Evolutionary conservation across 2,888 invertebrate genomes (phyloP), one percentile per base, ranked within the genome.

Genomic region (Stenichneumon culpator): DNA sequence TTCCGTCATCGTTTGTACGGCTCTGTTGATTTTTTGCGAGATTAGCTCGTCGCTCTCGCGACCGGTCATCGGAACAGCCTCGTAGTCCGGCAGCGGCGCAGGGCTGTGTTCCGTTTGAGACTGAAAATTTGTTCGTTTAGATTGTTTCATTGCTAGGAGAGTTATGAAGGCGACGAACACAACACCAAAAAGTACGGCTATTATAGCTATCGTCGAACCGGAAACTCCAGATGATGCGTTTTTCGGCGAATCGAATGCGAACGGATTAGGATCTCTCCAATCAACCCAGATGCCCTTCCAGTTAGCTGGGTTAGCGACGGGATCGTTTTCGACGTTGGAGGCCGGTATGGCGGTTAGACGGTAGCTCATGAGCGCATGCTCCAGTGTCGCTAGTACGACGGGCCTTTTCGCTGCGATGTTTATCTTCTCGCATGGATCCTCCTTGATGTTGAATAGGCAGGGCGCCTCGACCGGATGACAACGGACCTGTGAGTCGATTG

Each of bases 251-350:
- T 74, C 63, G 19, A 57, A 11, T 52, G 77, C 83, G 47, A 69
- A 4, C 0, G 80, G 80, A 72, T 75, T 25, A 0, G 88, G 72
- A 52, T 96, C 95, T 88, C 94, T 92, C 96, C 96, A 96, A 87
- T 94, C 94, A 1, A 94, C 94, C 96, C 96, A 96, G 0, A 95
- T 95, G 73, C 94, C 94, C 74, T 95, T 94, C 94, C 95, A 95
- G 6, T 93, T 88, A 0, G 89, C 88, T 0, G 96, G 96, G 93
- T 96, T 94, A 0, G 95, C 95, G 1, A 92, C 93, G 0, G 94
- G 92, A 86, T 95, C 95, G 0, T 92, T 88, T 0, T 94, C 94
- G 0, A 94, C 87, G 82, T 95, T 95, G 79, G 93, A 94, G 0
- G 95, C 93, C 0, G 93, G 91, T 19, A 95, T 75, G 0, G 95